These are phyloP conservation scores for Candidula unifasciata DNA, from an alignment of 2,888 invertebrate genomes.

Conservation along the genomic window DNA sequence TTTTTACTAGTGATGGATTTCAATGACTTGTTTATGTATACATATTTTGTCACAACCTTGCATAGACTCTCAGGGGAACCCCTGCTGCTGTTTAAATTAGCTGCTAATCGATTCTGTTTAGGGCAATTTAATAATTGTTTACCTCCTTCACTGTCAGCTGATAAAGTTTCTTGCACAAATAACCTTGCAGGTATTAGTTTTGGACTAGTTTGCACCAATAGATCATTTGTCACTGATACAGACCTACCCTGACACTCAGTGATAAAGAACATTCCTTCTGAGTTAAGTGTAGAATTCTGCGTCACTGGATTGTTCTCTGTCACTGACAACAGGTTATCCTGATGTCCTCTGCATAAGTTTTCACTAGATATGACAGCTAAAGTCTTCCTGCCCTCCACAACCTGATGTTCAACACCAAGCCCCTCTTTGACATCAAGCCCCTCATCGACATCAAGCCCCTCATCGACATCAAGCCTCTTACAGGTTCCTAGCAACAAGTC, in stretches of 20 bases:
- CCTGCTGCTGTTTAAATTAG: neutral
- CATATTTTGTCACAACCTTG: conserved; percentile 44
- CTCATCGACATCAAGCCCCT: neutral
- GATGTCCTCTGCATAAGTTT: too few species aligned
- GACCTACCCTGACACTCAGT: neutral
- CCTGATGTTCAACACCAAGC: too few species aligned
- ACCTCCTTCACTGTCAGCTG: neutral
- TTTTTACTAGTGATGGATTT: conserved; percentile 10
- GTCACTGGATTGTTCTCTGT: too few species aligned
- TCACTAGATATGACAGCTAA: too few species aligned
- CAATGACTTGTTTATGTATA: conserved; percentile 35
- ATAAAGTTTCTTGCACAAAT: neutral
- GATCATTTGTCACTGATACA: neutral
- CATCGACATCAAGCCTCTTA: neutral
- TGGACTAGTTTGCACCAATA: neutral
- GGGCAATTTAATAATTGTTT: neutral
- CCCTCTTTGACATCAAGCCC: too few species aligned
- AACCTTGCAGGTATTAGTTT: neutral
- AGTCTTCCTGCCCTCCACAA: too few species aligned
- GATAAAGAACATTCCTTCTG: neutral
- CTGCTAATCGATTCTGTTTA: neutral
- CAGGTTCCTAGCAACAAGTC: neutral
- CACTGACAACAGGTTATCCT: too few species aligned
- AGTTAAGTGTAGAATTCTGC: neutral
- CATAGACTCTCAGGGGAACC: neutral